Base-by-base conservation (phyloP, 2,113 vertebrate genomes). In the Malurus elegans region DNA sequence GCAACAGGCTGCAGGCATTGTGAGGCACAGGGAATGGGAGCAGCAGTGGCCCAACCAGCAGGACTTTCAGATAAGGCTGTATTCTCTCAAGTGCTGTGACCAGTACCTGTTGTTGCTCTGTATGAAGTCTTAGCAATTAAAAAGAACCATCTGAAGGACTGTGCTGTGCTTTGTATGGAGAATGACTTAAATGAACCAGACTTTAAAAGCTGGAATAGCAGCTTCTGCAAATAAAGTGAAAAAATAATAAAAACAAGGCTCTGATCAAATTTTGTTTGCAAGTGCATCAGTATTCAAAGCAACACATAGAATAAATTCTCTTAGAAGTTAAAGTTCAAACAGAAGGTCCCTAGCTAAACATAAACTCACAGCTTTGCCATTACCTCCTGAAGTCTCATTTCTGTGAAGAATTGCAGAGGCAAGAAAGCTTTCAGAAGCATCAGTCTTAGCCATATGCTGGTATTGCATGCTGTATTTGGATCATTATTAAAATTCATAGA, bases 401-500 rank as follows among this genome's bases (percentile, higher is more conserved):
- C 36, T 75, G 57, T 88, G 84, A 86, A 71, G 80, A 64, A 82
- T 36, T 79, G 65, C 61, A 75, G 44, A 48, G 40, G 69, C 83
- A 71, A 51, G 57, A 69, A 87, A 56, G 51, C 54, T 88, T 88
- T 95, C 73, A 48, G 74, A 58, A 81, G 24, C 50, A 78, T 79
- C 51, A 53, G 32, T 96, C 76, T 75, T 67, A 64, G 70, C 74
- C 10, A 5, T 64, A 34, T 86, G 74, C 56, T 92, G 36, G 61
- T 61, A 51, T 53, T 95, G 61, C 79, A 51, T 66, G 62, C 81
- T 57, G 62, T 58, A 80, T 93, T 88, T 88, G 83, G 51, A 94
- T 90, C 42, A 16, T 93, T 82, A 88, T 92, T 96, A 78, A 93
- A 96, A 95, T 91, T 96, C 83, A 89, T 89, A 50, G 89, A 95